Percentiles rank a stretch among this genome's conserved stretches.
These are phyloP conservation scores for Tyria jacobaeae DNA, from an alignment of 2,888 invertebrate species.

Conservation along the genomic window DNA sequence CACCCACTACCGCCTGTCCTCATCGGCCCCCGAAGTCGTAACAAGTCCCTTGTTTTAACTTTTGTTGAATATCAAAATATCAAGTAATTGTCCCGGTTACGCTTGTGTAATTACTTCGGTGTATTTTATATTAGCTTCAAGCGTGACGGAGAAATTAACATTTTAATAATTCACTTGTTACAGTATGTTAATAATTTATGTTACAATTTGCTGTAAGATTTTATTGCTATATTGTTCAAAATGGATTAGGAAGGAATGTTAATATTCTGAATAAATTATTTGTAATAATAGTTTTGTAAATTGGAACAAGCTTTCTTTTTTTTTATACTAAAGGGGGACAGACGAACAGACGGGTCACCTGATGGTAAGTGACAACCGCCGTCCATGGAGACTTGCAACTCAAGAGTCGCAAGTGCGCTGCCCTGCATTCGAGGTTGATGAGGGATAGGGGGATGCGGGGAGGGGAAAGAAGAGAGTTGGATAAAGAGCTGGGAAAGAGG, in stretches of 20 bases:
- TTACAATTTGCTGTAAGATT: slow-evolving; percentile 22
- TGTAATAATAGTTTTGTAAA: slow-evolving; percentile 16
- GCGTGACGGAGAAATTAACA: slow-evolving; percentile 46
- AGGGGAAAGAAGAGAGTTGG: no score
- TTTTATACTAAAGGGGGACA: no score
- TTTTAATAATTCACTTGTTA: slow-evolving; percentile 49
- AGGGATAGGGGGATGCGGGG: no score
- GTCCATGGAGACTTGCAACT: no score
- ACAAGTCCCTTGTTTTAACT: slow-evolving; percentile 60
- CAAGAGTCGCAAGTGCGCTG: no score
- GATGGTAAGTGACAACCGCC: no score
- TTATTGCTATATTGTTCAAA: slow-evolving; percentile 25
- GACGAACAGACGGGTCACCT: no score
- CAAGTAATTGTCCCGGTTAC: slow-evolving; percentile 45
- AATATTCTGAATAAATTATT: slow-evolving; percentile 22
- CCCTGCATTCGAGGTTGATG: no score
- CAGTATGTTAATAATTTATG: slow-evolving; percentile 29
- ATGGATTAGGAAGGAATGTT: slow-evolving; percentile 21
- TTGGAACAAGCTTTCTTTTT: background rate
- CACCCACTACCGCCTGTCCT: background rate
- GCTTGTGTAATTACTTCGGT: slow-evolving; percentile 45
- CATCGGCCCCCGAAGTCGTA: slow-evolving; percentile 26
- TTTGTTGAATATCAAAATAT: slow-evolving; percentile 57
- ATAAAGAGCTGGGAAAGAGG: no score
- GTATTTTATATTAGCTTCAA: slow-evolving; percentile 41